These are phyloP conservation scores for Pocillopora meandrina DNA, from an alignment of 92 coral and sea anemone genomes.

Conservation along the genomic window DNA sequence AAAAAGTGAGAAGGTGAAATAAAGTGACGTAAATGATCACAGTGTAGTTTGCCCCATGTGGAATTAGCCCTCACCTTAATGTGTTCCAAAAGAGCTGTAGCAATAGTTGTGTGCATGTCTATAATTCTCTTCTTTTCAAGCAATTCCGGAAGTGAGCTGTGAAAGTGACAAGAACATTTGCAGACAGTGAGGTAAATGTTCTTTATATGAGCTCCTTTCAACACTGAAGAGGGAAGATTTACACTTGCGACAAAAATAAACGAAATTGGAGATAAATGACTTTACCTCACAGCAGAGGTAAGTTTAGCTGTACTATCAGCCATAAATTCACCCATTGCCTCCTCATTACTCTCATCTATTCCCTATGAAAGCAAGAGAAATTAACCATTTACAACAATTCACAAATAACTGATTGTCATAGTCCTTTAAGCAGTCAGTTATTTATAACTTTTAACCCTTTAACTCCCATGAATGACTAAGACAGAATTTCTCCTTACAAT, in stretches of 20 bases:
- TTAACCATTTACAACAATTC: neutral
- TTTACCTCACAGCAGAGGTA: slow-evolving; percentile 97
- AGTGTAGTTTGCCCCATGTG: neutral
- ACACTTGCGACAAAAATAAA: neutral
- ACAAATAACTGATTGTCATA: too few relatives aligned
- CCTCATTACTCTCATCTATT: slow-evolving; percentile 89
- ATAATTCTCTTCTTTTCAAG: slow-evolving; percentile 95
- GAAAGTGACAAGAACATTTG: neutral
- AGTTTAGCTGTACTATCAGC: slow-evolving; percentile 93
- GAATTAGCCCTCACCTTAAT: slow-evolving; percentile 73
- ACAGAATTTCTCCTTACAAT: too few relatives aligned
- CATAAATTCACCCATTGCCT: slow-evolving; percentile 76
- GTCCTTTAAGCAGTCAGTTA: too few relatives aligned
- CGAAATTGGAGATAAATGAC: neutral
- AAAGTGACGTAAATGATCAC: neutral
- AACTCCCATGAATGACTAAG: too few relatives aligned
- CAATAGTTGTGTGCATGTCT: slow-evolving; percentile 97
- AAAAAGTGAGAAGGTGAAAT: neutral
- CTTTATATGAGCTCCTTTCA: neutral
- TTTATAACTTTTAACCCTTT: too few relatives aligned
- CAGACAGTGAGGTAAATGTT: neutral
- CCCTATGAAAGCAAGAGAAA: slow-evolving; percentile 57
- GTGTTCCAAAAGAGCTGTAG: slow-evolving; percentile 95
- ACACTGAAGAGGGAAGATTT: too few relatives aligned
- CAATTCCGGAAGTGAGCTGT: slow-evolving; percentile 93